Evolutionary conservation across 1,140 invertebrate genomes (phyloP).

Genomic region (Cardiocondyla obscurior): DNA sequence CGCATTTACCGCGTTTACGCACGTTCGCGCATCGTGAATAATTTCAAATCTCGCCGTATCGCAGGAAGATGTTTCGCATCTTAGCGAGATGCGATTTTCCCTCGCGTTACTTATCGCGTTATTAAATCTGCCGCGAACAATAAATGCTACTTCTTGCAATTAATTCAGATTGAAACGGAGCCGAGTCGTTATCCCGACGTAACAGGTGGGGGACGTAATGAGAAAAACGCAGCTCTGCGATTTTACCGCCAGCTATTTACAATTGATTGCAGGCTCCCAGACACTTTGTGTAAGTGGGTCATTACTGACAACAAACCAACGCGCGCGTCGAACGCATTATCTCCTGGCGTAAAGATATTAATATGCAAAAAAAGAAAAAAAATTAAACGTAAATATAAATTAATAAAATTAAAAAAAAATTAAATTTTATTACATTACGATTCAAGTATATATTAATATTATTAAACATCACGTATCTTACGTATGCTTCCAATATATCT

Average conservation of each 20-base stretch:
- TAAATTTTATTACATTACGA: too few species aligned
- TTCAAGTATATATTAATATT: too few species aligned
- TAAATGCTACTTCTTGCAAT: not conserved
- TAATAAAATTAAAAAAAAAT: too few species aligned
- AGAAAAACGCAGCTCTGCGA: not conserved
- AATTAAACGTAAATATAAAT: too few species aligned
- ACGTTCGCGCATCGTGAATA: not conserved
- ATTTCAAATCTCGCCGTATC: not conserved
- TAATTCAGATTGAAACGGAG: not conserved
- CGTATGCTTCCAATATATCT: too few species aligned
- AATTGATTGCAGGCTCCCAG: not conserved
- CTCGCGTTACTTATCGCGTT: not conserved
- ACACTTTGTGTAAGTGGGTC: not conserved
- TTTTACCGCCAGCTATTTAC: not conserved
- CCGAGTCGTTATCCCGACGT: not conserved
- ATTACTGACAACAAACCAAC: constrained; percentile 21
- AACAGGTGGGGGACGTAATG: not conserved
- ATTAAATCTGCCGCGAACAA: constrained; percentile 2
- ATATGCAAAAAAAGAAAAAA: too few species aligned
- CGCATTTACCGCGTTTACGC: not conserved
- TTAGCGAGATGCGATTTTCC: not conserved
- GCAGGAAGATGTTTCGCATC: not conserved
- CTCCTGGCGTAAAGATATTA: too few species aligned
- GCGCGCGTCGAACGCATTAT: not conserved
- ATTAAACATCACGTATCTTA: too few species aligned